Evolutionary conservation across 2,888 invertebrate genomes (phyloP).

Genomic region (Oligia latruncula): DNA sequence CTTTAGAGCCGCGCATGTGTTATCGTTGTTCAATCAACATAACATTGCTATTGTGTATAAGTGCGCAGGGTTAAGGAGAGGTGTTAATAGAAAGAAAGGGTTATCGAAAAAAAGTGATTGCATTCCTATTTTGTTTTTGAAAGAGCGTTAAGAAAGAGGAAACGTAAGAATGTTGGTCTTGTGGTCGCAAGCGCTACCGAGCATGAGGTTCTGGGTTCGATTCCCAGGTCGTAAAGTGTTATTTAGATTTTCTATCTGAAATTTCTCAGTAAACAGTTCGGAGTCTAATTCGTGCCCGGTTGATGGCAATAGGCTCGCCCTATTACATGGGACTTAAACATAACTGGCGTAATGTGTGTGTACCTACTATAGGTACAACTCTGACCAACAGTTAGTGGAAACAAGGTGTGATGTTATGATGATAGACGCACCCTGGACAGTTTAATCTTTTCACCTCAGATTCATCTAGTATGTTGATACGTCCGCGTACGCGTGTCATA

Average conservation of each 20-base stretch:
- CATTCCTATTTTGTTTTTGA: background rate
- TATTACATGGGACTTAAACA: background rate
- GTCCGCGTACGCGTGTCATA: too few species aligned
- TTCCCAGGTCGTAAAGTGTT: background rate
- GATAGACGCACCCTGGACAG: background rate
- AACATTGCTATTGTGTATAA: slow-evolving; percentile 43
- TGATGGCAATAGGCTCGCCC: too few species aligned
- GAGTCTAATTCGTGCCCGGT: too few species aligned
- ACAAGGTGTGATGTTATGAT: background rate
- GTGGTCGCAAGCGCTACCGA: background rate
- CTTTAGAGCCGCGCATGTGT: slow-evolving; percentile 40
- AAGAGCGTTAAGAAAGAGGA: background rate
- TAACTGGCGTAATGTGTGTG: background rate
- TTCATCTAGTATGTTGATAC: background rate
- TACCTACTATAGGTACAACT: too few species aligned
- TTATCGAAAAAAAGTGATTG: background rate
- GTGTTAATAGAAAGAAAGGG: background rate
- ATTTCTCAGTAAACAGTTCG: too few species aligned
- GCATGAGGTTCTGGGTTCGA: background rate
- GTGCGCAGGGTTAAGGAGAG: slow-evolving; percentile 7
- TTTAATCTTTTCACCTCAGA: background rate
- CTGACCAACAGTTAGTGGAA: background rate
- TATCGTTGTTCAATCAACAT: slow-evolving; percentile 50
- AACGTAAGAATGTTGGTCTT: background rate
- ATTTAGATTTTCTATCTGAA: too few species aligned